These are phyloP conservation scores for Ptyas mucosa DNA, from an alignment of 2,113 vertebrate species.

Conservation along the genomic window DNA sequence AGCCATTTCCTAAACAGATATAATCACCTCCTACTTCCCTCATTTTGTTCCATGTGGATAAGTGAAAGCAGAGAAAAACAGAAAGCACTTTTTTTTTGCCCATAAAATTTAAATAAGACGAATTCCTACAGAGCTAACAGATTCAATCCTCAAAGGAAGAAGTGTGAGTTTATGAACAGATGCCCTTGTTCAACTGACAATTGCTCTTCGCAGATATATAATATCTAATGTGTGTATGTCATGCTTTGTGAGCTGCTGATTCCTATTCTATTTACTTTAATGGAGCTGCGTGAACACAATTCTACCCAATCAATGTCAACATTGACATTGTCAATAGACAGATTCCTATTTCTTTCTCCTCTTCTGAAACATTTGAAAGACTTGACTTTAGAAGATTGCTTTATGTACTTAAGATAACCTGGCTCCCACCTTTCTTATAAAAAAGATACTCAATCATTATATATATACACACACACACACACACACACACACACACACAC, in stretches of 20 bases:
- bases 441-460: neutral
- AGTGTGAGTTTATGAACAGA: neutral
- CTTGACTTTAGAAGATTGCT: neutral
- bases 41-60: neutral
- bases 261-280: neutral
- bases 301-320: neutral
- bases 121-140: neutral
- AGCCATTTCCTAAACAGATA: neutral
- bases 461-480: too few relatives aligned
- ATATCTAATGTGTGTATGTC: neutral
- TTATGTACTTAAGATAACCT: neutral
- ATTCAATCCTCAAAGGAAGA: neutral
- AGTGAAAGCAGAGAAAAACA: constrained; percentile 10
- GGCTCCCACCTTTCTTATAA: neutral
- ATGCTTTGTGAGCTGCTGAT: neutral
- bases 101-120: neutral
- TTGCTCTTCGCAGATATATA: neutral
- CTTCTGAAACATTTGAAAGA: neutral
- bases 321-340: neutral
- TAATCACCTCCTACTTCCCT: neutral
- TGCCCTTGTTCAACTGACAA: neutral
- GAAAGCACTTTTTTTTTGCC: constrained; percentile 4
- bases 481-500: too few relatives aligned
- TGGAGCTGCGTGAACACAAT: neutral
- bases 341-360: neutral